These are phyloP conservation scores for Scaptomyza graminum DNA, from an alignment of 1,140 invertebrate species.

Conservation along the genomic window DNA sequence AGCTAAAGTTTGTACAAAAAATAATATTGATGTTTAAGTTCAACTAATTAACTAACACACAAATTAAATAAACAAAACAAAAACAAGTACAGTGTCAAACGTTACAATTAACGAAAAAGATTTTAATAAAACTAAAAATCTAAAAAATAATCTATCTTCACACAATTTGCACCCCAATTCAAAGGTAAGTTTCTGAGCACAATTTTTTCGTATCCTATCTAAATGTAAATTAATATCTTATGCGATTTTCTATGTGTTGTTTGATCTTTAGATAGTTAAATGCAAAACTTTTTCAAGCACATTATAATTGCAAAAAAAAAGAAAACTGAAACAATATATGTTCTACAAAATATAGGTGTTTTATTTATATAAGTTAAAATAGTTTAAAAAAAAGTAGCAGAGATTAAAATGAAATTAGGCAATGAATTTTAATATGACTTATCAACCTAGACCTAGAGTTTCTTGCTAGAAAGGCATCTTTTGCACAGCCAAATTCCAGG, in stretches of 20 bases:
- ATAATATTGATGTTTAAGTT: conserved; percentile 19
- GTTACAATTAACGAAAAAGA: conserved; percentile 7
- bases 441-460: neutral
- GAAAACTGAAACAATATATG: too few species aligned
- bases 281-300: conserved; percentile 27
- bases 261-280: conserved; percentile 4
- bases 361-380: too few species aligned
- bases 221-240: conserved; percentile 20
- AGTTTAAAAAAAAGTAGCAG: too few species aligned
- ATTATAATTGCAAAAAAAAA: conserved; percentile 4
- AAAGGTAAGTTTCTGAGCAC: conserved; percentile 43
- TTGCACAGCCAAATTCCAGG: conserved; percentile 72
- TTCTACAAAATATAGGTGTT: too few species aligned
- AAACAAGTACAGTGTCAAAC: conserved; percentile 19
- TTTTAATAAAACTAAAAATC: conserved; percentile 9
- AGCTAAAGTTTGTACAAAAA: conserved; percentile 37
- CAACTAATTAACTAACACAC: conserved; percentile 14
- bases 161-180: conserved; percentile 22
- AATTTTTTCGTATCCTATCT: conserved; percentile 16
- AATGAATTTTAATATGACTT: neutral
- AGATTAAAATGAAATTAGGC: too few species aligned
- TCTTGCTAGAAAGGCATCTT: conserved; percentile 47
- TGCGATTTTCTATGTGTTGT: conserved; percentile 34
- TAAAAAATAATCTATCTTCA: conserved; percentile 5
- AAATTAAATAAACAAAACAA: neutral